phyloP scores from a whole-genome alignment of 2,113 vertebrate species.

The Illadopsis cleaveri region DNA sequence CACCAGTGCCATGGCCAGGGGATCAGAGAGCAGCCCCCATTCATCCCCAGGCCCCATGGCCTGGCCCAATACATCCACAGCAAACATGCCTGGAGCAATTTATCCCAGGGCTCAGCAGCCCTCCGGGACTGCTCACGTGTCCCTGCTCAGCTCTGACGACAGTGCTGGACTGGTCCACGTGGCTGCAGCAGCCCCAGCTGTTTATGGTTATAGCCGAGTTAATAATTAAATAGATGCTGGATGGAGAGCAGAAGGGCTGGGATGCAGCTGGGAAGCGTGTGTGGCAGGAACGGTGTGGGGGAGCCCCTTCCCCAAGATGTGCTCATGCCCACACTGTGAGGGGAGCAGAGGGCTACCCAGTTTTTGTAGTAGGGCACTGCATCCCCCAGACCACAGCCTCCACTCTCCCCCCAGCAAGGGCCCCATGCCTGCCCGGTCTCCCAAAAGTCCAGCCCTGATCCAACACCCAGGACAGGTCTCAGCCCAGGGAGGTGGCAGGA shows the following conservation, averaged over 20 bases:
- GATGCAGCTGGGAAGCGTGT: conserved; percentile 56
- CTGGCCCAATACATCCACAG: accelerated
- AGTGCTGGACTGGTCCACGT: conserved; percentile 51
- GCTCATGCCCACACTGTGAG: accelerated
- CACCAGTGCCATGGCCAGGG: accelerated
- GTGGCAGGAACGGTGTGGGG: neutral
- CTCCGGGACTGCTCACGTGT: conserved; percentile 52
- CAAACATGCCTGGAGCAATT: neutral
- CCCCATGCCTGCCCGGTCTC: neutral
- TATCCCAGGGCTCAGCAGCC: conserved; percentile 22
- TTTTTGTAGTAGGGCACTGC: neutral
- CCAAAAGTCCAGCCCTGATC: neutral
- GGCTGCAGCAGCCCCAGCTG: conserved; percentile 65
- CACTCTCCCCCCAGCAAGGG: neutral
- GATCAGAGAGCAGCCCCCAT: neutral
- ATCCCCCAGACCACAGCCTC: neutral
- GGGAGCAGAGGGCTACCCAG: neutral
- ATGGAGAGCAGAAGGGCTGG: conserved; percentile 56
- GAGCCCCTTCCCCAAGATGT: neutral
- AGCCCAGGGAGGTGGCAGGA: neutral
- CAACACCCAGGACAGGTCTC: neutral
- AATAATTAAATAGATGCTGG: conserved; percentile 72
- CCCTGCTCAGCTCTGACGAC: conserved; percentile 54
- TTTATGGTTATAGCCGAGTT: conserved; percentile 66
- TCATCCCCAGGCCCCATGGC: accelerated